phyloP scores from a whole-genome alignment of 2,797 vertebrate species.

The Pogoniulus pusillus region DNA sequence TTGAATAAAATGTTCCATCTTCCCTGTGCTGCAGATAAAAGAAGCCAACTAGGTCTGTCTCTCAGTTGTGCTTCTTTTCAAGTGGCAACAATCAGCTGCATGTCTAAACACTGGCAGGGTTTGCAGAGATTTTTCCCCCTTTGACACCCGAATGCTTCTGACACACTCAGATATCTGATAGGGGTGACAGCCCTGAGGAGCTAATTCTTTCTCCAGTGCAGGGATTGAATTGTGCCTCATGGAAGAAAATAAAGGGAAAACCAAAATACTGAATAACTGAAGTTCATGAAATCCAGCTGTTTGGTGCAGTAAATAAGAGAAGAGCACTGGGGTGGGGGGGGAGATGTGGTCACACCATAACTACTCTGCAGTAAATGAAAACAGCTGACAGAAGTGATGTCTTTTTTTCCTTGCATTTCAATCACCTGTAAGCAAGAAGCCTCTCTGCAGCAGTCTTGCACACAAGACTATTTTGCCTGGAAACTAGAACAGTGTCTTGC shows the following conservation, averaged over 20 bases:
- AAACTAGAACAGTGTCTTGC: not conserved
- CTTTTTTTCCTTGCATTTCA: not conserved
- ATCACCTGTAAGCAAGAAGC: not conserved
- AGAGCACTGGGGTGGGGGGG: not conserved
- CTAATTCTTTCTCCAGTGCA: not conserved
- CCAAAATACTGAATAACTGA: not conserved
- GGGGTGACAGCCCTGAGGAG: not conserved
- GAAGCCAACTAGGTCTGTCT: not conserved
- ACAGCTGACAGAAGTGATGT: not conserved
- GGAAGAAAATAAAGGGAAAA: not conserved
- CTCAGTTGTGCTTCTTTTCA: not conserved
- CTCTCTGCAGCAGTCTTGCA: not conserved
- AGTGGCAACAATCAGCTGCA: conserved; percentile 28
- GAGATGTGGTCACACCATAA: not conserved
- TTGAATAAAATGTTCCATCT: not conserved
- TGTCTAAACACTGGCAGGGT: not conserved
- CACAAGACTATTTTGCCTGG: not conserved
- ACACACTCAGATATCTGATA: not conserved
- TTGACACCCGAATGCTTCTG: conserved; percentile 32
- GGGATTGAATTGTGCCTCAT: not conserved
- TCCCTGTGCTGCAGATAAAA: not conserved
- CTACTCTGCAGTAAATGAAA: not conserved
- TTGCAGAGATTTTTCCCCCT: not conserved
- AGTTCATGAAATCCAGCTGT: not conserved
- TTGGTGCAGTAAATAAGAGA: not conserved